Percentiles rank a stretch among this genome's conserved stretches.
These are phyloP conservation scores for Luffia ferchaultella DNA, from an alignment of 2,888 invertebrate genomes.

Conservation along the genomic window DNA sequence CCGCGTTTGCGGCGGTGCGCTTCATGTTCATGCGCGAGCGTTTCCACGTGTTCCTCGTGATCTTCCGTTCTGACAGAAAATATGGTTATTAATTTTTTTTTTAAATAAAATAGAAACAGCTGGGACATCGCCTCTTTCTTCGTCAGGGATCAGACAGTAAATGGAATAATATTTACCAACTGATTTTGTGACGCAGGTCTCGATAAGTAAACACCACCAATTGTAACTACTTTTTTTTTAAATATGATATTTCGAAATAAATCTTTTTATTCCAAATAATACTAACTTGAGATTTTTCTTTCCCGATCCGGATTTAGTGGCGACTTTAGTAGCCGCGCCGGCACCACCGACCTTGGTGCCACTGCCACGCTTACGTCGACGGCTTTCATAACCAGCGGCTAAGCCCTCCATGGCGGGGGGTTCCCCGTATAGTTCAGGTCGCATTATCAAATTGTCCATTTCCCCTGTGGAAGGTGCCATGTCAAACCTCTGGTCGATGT, in stretches of 20 bases:
- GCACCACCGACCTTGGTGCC: slow-evolving; percentile 56
- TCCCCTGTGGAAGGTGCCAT: slow-evolving; percentile 42
- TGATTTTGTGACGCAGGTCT: too few species aligned
- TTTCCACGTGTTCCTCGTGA: slow-evolving; percentile 37
- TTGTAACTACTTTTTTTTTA: too few species aligned
- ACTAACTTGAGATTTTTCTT: slow-evolving; percentile 53
- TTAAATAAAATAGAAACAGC: too few species aligned
- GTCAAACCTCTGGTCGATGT: slow-evolving; percentile 46
- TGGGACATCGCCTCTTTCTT: too few species aligned
- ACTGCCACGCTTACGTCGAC: slow-evolving; percentile 52
- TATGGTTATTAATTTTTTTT: neutral
- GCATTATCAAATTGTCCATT: slow-evolving; percentile 69
- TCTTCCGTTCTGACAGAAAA: slow-evolving; percentile 37
- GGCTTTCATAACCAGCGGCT: slow-evolving; percentile 36
- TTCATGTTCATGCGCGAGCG: slow-evolving; percentile 28
- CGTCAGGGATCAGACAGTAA: too few species aligned
- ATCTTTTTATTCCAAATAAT: too few species aligned
- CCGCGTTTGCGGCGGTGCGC: slow-evolving; percentile 46
- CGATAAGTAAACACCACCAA: too few species aligned
- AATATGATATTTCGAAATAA: too few species aligned
- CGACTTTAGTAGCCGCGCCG: slow-evolving; percentile 56
- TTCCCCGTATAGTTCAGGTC: slow-evolving; percentile 69
- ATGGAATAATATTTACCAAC: too few species aligned
- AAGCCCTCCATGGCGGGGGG: slow-evolving; percentile 60
- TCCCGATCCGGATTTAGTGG: slow-evolving; percentile 50